Evolutionary conservation across 92 coral and sea anemone genomes (phyloP).

Genomic region (Plumapathes pennacea): DNA sequence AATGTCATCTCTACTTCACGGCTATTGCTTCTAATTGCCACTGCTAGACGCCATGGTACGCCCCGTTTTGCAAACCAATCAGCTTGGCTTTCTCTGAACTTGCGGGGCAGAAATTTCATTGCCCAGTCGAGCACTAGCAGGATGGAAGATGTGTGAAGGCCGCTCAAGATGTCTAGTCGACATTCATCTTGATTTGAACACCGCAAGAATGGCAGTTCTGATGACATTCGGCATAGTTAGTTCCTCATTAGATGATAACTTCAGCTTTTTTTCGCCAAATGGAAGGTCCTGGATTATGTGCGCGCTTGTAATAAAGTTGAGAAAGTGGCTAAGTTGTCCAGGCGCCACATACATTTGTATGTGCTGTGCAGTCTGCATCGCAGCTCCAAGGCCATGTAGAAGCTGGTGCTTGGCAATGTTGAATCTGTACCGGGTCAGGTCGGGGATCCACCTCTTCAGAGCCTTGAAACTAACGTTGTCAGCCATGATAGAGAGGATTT

Average conservation of each 20-base stretch:
- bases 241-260: slow-evolving; percentile 30
- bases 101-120: slow-evolving; percentile 20
- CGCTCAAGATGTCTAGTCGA: slow-evolving; percentile 4
- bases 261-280: slow-evolving; percentile 52
- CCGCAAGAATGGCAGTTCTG: slow-evolving; percentile 51
- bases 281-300: slow-evolving; percentile 58
- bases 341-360: slow-evolving; percentile 46
- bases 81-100: slow-evolving; percentile 38
- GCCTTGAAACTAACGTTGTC: slow-evolving; percentile 36
- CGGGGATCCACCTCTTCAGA: slow-evolving; percentile 30
- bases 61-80: slow-evolving; percentile 43
- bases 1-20: slow-evolving; percentile 37
- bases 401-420: slow-evolving; percentile 9
- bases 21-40: slow-evolving; percentile 25
- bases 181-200: slow-evolving; percentile 22
- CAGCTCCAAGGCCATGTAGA: slow-evolving; percentile 57
- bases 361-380: slow-evolving; percentile 15
- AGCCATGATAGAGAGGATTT: slow-evolving; percentile 35
- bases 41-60: slow-evolving; percentile 34
- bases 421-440: slow-evolving; percentile 1
- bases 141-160: slow-evolving; percentile 10
- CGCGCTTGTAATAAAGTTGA: slow-evolving; percentile 49
- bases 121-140: slow-evolving; percentile 15
- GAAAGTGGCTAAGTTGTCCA: slow-evolving; percentile 47
- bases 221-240: slow-evolving; percentile 56